Conservation (phyloP, 2,888 invertebrate species). For the Tenthredo scrophulariae region DNA sequence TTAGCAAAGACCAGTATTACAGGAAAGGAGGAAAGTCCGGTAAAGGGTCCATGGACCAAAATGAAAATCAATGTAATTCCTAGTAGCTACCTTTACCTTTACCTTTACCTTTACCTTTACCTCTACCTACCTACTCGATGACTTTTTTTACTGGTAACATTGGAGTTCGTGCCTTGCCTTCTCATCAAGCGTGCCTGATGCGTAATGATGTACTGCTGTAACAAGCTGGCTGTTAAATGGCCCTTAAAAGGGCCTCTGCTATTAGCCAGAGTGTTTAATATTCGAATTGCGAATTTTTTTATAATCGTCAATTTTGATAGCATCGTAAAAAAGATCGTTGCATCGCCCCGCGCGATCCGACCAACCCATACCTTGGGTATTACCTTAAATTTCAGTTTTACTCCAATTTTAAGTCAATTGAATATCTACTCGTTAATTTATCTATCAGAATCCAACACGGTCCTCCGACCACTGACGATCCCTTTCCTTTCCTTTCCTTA, state of each 20-base stretch:
- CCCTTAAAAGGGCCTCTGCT: slow-evolving; percentile 53
- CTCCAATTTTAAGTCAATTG: slow-evolving; percentile 71
- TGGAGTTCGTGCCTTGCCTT: slow-evolving; percentile 48
- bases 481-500: slow-evolving; percentile 12
- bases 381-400: slow-evolving; percentile 46
- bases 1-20: slow-evolving; percentile 27
- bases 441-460: slow-evolving; percentile 59
- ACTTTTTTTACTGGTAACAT: slow-evolving; percentile 19
- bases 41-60: slow-evolving; percentile 32
- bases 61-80: slow-evolving; percentile 38
- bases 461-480: slow-evolving; percentile 61
- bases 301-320: slow-evolving; percentile 70
- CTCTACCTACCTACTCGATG: slow-evolving; percentile 30
- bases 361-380: not conserved
- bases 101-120: not conserved
- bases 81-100: slow-evolving; percentile 19
- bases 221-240: slow-evolving; percentile 40
- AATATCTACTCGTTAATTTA: slow-evolving; percentile 56
- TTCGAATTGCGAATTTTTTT: slow-evolving; percentile 69
- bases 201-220: slow-evolving; percentile 49
- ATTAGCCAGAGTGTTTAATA: slow-evolving; percentile 68
- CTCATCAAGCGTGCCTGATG: slow-evolving; percentile 42
- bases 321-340: slow-evolving; percentile 68
- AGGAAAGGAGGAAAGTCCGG: slow-evolving; percentile 32
- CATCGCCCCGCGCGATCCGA: slow-evolving; percentile 17